phyloP scores from a whole-genome alignment of 1,140 invertebrate species.

The Caenorhabditis briggsae region DNA sequence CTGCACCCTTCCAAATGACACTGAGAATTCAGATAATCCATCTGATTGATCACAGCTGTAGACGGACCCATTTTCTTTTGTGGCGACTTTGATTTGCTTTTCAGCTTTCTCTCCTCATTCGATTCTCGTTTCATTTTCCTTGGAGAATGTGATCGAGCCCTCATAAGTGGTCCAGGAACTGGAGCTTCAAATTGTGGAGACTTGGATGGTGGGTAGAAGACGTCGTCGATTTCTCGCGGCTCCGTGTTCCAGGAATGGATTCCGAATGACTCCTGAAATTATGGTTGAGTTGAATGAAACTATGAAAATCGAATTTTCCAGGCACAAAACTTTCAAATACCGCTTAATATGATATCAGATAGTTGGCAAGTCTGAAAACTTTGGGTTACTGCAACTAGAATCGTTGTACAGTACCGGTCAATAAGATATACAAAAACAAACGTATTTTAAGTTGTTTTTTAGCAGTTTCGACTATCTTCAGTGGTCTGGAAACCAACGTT shows the following conservation, averaged over 20 bases:
- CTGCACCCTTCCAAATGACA: constrained; percentile 76
- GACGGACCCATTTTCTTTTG: constrained; percentile 46
- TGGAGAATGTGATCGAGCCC: constrained; percentile 41
- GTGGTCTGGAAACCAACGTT: no score
- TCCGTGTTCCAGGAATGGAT: constrained; percentile 64
- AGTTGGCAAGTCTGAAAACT: no score
- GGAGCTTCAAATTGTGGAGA: background rate
- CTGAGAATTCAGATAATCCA: constrained; percentile 75
- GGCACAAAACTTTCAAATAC: no score
- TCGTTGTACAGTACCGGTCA: no score
- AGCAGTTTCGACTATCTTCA: no score
- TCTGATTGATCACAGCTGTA: constrained; percentile 60
- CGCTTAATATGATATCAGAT: no score
- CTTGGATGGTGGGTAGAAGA: background rate
- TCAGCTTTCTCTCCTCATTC: constrained; percentile 30
- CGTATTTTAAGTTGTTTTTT: no score
- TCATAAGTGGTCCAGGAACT: constrained; percentile 19
- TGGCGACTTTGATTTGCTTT: constrained; percentile 63
- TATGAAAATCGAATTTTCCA: no score
- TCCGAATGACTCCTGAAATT: constrained; percentile 58
- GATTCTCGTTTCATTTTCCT: constrained; percentile 36
- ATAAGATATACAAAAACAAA: no score
- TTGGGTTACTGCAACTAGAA: no score
- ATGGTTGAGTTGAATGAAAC: no score
- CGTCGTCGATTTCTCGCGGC: constrained; percentile 29